These are phyloP conservation scores for Tetrax tetrax DNA, from an alignment of 2,113 vertebrate genomes.

Conservation along the genomic window DNA sequence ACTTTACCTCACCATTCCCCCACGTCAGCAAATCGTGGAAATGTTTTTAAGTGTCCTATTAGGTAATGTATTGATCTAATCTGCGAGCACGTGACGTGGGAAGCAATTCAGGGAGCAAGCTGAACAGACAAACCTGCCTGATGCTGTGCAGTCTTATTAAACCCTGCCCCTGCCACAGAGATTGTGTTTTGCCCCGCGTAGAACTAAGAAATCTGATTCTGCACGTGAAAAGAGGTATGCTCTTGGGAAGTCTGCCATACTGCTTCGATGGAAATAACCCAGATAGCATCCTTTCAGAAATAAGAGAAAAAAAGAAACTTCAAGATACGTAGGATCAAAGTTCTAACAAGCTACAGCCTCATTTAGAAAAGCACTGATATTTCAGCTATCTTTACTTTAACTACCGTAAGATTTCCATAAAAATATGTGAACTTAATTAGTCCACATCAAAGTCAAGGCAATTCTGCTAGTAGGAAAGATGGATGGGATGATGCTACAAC, in stretches of 20 bases:
- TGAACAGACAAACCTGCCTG: neutral
- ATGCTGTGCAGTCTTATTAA: neutral
- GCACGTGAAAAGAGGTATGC: neutral
- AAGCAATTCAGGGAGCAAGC: slow-evolving; percentile 22
- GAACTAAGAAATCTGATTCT: neutral
- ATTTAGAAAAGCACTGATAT: slow-evolving; percentile 4
- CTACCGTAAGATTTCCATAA: neutral
- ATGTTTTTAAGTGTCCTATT: slow-evolving; percentile 66
- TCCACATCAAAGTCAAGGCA: slow-evolving; percentile 41
- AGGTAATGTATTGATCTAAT: slow-evolving; percentile 64
- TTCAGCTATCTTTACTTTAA: neutral
- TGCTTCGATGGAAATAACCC: neutral
- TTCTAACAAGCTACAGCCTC: neutral
- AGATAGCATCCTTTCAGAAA: neutral
- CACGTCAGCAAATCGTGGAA: slow-evolving; percentile 65
- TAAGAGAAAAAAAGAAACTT: neutral
- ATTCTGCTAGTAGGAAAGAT: neutral
- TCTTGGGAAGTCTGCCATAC: neutral
- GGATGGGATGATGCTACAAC: neutral
- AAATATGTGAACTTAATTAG: slow-evolving; percentile 44
- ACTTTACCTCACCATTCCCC: slow-evolving; percentile 38
- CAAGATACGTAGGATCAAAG: neutral
- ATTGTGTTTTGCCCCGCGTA: neutral
- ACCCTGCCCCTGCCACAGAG: neutral
- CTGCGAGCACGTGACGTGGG: slow-evolving; percentile 9